phyloP scores from a whole-genome alignment of 2,888 invertebrate species.

The Ichneumoninae sp. region DNA sequence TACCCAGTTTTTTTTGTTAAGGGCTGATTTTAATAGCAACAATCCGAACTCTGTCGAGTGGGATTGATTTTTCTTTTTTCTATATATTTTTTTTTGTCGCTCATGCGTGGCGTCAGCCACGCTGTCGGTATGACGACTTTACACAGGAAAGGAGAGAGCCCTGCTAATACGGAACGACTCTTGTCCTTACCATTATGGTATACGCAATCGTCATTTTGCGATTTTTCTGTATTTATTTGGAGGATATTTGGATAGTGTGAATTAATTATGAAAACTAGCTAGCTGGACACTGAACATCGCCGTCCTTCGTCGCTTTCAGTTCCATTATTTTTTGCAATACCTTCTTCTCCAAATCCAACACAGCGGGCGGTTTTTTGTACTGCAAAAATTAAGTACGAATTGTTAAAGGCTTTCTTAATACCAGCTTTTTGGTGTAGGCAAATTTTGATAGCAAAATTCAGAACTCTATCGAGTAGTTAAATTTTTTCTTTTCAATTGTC shows the following conservation, averaged over 20 bases:
- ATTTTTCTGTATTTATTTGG: conserved; percentile 18
- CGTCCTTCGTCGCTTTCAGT: conserved; percentile 77
- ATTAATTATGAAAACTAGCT: conserved; percentile 72
- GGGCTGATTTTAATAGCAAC: not conserved
- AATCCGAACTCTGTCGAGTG: too few relatives aligned
- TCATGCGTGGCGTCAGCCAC: not conserved
- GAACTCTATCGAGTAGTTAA: too few relatives aligned
- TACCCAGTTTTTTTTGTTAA: too few relatives aligned
- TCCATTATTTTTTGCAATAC: conserved; percentile 79
- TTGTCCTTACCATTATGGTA: too few relatives aligned
- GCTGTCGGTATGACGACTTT: not conserved
- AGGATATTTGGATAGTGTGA: not conserved
- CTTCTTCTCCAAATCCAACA: conserved; percentile 89
- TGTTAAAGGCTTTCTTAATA: conserved; percentile 3
- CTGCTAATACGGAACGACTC: too few relatives aligned
- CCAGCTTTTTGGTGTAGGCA: not conserved
- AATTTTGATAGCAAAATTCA: not conserved
- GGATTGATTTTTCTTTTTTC: too few relatives aligned
- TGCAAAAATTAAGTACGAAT: conserved; percentile 76
- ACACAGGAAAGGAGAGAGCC: not conserved
- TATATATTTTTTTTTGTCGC: not conserved
- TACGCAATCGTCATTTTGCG: not conserved
- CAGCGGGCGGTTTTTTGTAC: conserved; percentile 91
- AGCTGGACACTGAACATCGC: conserved; percentile 81
- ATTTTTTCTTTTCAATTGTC: too few relatives aligned